A percentile compares a stretch with the other conserved stretches of the same genome.
Conservation (phyloP, 64 coral and sea anemone genomes). For the Anthopleura sola region DNA sequence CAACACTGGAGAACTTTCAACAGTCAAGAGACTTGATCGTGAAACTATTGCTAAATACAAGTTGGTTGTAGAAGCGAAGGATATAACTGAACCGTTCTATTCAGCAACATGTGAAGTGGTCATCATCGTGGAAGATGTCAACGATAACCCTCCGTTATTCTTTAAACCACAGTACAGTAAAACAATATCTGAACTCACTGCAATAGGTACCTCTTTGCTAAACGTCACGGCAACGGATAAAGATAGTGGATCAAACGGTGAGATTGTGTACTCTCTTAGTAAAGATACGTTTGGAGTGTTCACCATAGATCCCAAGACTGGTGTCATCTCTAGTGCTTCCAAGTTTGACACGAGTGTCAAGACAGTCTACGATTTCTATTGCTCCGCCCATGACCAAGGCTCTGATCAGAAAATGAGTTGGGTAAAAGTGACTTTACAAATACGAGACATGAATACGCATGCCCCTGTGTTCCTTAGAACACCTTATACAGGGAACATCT, state of each 20-base stretch:
- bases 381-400: slow-evolving; percentile 67
- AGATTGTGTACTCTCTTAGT: slow-evolving; percentile 64
- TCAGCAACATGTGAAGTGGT: slow-evolving; percentile 51
- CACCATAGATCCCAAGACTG: slow-evolving; percentile 70
- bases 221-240: slow-evolving; percentile 63
- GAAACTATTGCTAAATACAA: slow-evolving; percentile 56
- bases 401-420: slow-evolving; percentile 16
- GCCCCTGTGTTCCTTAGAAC: slow-evolving; percentile 59
- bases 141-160: slow-evolving; percentile 80
- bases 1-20: slow-evolving; percentile 60
- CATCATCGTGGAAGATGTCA: slow-evolving; percentile 58
- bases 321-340: slow-evolving; percentile 67
- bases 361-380: slow-evolving; percentile 48
- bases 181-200: slow-evolving; percentile 43
- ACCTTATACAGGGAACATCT: slow-evolving; percentile 39
- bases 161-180: slow-evolving; percentile 28
- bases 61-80: slow-evolving; percentile 62
- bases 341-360: slow-evolving; percentile 61
- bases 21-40: slow-evolving; percentile 56
- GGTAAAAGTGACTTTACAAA: slow-evolving; percentile 38
- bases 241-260: slow-evolving; percentile 62
- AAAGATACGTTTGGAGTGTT: slow-evolving; percentile 50
- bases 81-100: slow-evolving; percentile 48
- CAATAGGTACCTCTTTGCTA: slow-evolving; percentile 42
- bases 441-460: slow-evolving; percentile 73